phyloP scores from a whole-genome alignment of 2,113 vertebrate species.

The Trichechus manatus region DNA sequence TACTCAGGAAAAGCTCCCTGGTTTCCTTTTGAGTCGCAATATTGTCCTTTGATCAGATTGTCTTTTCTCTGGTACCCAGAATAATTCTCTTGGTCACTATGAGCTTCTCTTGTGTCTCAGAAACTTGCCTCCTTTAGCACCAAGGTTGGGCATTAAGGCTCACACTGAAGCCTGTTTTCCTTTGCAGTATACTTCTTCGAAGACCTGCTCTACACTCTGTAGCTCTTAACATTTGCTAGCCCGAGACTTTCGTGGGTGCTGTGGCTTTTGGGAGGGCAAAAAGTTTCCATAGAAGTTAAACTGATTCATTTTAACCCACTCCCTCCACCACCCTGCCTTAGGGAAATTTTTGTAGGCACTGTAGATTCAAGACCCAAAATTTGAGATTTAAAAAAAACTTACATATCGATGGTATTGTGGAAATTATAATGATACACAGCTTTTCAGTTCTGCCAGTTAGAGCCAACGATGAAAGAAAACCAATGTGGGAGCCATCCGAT shows the following conservation, averaged over 20 bases:
- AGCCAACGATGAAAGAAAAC: background rate
- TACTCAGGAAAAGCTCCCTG: background rate
- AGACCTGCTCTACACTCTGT: background rate
- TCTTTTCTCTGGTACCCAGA: constrained; percentile 1
- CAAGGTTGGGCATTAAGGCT: background rate
- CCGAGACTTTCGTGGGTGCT: background rate
- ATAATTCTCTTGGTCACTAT: background rate
- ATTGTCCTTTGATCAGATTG: background rate
- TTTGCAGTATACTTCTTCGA: background rate
- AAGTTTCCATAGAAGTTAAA: constrained; percentile 37
- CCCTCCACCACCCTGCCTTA: background rate
- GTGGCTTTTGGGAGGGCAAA: constrained; percentile 16
- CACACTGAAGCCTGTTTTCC: background rate
- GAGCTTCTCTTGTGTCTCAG: background rate
- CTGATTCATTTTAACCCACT: background rate
- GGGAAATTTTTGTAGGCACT: background rate
- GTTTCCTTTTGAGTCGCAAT: background rate
- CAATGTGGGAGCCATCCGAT: background rate
- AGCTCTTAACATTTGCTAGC: background rate
- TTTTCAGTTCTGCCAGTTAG: background rate
- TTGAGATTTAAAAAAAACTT: constrained; percentile 38
- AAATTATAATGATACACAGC: background rate
- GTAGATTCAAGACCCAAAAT: background rate
- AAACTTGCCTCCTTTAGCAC: background rate
- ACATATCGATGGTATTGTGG: background rate